These are phyloP conservation scores for Apeltes quadracus DNA, from an alignment of 2,113 vertebrate species.

Conservation along the genomic window DNA sequence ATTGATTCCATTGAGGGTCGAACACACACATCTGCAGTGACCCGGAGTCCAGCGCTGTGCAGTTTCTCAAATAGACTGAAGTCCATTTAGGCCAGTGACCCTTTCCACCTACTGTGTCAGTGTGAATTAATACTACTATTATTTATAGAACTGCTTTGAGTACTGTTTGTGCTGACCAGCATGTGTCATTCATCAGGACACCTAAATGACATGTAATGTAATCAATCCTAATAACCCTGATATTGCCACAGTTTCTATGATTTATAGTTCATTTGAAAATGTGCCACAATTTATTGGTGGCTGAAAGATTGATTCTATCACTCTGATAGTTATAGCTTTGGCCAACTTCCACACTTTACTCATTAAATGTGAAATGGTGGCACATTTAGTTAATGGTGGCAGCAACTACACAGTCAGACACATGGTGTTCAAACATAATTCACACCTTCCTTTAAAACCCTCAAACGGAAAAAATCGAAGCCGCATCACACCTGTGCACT, in stretches of 20 bases:
- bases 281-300: neutral
- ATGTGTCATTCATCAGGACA: constrained; percentile 5
- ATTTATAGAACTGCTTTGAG: constrained; percentile 12
- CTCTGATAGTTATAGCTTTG: neutral
- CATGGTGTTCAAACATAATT: neutral
- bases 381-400: too few species aligned
- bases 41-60: neutral
- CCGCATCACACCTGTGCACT: constrained; percentile 89
- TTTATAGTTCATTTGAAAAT: neutral
- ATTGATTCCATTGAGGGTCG: constrained; percentile 46
- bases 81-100: constrained; percentile 23
- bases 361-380: too few species aligned
- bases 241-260: neutral
- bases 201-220: neutral
- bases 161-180: constrained; percentile 1
- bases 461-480: neutral
- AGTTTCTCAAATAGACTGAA: constrained; percentile 25
- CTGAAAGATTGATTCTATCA: neutral
- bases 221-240: constrained; percentile 1
- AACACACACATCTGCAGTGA: constrained; percentile 20
- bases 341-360: constrained; percentile 5
- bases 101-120: constrained; percentile 24
- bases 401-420: neutral
- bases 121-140: constrained; percentile 24
- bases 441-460: neutral